Conservation (phyloP, 2,113 vertebrate species). For the Lagopus leucura region DNA sequence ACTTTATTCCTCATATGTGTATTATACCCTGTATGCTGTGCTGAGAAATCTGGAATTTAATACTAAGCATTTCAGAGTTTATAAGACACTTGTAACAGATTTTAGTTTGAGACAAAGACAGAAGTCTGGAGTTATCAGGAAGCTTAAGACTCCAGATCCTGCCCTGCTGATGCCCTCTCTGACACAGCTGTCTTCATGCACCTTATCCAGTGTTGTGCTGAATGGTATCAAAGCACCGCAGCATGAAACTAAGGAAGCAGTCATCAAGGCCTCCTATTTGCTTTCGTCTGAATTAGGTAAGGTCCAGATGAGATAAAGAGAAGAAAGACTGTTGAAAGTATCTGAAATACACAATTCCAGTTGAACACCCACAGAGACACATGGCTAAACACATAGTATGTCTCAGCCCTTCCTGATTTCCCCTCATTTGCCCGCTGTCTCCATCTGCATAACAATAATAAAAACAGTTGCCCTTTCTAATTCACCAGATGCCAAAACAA, state of each 20-base stretch:
- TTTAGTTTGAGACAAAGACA: not conserved
- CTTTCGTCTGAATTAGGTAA: not conserved
- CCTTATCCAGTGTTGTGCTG: not conserved
- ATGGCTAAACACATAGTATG: not conserved
- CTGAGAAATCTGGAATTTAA: not conserved
- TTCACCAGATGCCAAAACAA: not conserved
- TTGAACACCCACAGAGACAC: accelerated
- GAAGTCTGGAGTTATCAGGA: not conserved
- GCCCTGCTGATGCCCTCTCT: not conserved
- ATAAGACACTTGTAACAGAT: not conserved
- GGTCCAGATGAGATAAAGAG: not conserved
- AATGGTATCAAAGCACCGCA: not conserved
- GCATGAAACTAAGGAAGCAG: not conserved
- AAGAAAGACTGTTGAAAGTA: not conserved
- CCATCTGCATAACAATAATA: not conserved
- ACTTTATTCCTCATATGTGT: not conserved
- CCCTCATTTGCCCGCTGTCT: not conserved
- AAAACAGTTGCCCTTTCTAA: not conserved
- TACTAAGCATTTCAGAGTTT: not conserved
- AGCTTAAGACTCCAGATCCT: not conserved
- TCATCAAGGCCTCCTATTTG: not conserved
- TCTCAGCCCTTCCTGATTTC: not conserved
- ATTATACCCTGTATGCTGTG: not conserved
- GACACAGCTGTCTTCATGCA: not conserved
- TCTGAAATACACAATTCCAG: not conserved